Percentiles rank a stretch among this genome's conserved stretches.
These are phyloP conservation scores for Drosophila nr. medialis DNA, from an alignment of 2,888 invertebrate species.

Conservation along the genomic window DNA sequence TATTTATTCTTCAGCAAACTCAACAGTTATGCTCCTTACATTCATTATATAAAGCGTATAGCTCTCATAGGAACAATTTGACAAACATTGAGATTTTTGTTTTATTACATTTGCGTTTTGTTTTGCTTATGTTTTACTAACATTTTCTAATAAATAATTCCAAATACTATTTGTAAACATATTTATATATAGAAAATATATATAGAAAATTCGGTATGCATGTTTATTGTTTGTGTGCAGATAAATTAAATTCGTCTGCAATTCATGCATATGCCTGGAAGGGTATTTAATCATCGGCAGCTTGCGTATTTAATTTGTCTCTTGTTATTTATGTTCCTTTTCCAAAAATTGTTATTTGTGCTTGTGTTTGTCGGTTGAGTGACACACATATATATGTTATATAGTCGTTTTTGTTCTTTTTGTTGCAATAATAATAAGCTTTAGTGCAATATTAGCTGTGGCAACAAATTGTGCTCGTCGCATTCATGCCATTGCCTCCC, in stretches of 20 bases:
- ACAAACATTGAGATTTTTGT: neutral
- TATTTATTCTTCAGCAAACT: neutral
- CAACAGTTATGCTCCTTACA: neutral
- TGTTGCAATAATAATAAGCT: constrained; percentile 68
- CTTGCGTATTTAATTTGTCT: neutral
- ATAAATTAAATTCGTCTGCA: neutral
- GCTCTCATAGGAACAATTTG: neutral
- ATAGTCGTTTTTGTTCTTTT: constrained; percentile 12
- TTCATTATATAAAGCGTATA: neutral
- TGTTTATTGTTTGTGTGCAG: neutral
- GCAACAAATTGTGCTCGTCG: constrained; percentile 62
- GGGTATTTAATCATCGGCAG: constrained; percentile 4
- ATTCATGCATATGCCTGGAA: neutral
- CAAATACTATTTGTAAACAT: neutral
- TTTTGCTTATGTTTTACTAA: neutral
- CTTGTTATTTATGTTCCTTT: constrained; percentile 32
- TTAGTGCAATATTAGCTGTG: constrained; percentile 75
- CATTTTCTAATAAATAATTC: neutral
- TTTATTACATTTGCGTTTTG: neutral
- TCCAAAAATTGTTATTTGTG: constrained; percentile 3
- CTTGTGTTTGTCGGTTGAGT: constrained; percentile 31
- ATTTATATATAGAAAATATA: too few relatives aligned
- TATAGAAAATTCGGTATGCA: neutral
- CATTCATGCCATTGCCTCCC: neutral
- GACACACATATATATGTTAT: constrained; percentile 33